phyloP scores from a whole-genome alignment of 2,113 vertebrate species.

The Strix uralensis region DNA sequence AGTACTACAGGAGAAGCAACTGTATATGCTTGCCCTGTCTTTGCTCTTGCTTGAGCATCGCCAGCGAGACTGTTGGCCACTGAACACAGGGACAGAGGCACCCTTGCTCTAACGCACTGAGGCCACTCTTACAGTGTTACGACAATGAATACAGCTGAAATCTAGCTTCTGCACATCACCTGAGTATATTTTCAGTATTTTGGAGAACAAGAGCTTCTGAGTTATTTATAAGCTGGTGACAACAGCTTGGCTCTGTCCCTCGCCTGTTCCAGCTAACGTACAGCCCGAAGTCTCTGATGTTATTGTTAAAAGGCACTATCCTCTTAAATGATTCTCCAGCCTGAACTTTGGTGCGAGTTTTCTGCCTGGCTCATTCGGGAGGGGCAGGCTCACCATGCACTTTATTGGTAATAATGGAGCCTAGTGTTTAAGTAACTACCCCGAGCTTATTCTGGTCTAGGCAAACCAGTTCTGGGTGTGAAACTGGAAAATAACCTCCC shows the following conservation, averaged over 20 bases:
- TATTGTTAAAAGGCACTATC: neutral
- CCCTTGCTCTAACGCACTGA: neutral
- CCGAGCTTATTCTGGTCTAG: conserved; percentile 52
- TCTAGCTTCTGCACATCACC: neutral
- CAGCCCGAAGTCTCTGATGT: neutral
- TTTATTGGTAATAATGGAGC: conserved; percentile 49
- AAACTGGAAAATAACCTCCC: conserved; percentile 54
- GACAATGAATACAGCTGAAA: neutral
- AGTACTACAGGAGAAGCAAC: neutral
- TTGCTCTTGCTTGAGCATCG: neutral
- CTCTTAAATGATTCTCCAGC: neutral
- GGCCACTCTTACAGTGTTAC: rapidly evolving
- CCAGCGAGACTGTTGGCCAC: neutral
- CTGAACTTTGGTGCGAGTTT: conserved; percentile 64
- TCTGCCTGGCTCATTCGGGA: conserved; percentile 37
- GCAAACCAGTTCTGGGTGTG: conserved; percentile 66
- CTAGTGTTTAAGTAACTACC: conserved; percentile 48
- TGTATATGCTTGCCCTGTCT: neutral
- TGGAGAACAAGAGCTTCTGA: neutral
- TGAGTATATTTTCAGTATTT: neutral
- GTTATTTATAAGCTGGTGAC: neutral
- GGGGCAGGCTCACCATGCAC: conserved; percentile 28
- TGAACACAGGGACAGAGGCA: neutral
- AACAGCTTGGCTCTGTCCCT: neutral
- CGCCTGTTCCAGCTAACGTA: neutral